Base-by-base conservation (phyloP, 64 coral and sea anemone species). In the Porites lutea region DNA sequence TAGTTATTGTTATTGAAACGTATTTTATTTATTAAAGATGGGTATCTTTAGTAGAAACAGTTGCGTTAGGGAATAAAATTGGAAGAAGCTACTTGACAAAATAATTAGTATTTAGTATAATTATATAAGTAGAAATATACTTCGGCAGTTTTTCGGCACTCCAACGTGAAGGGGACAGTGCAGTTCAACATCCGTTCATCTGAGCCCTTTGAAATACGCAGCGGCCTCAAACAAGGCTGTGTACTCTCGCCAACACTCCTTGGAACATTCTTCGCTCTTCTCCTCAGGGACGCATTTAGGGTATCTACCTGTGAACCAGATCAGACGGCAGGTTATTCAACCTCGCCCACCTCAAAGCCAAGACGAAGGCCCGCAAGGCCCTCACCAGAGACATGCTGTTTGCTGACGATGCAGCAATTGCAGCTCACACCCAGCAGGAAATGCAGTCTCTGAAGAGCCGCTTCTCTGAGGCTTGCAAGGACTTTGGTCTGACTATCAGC, bases 391-490 rank as follows among this genome's bases (percentile, higher is more conserved):
- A 84, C 15, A 55, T 73, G 66, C 85, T 87, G 9, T 87, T 87
- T 52, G 85, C 85, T n/a, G 85, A 87, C 54, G 85, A 70, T 27
- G 67, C 85, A 2, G 85, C 85, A 22, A 10, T 87, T 3, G 20
- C 21, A 4, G 15, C 49, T 8, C 85, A 87, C 67, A 87, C 85
- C 2, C 10, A 87, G 59, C 18, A 22, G 8, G 67, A 14, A 7
- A 66, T 87, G 4, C 85, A 87, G 67, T 13, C 12, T 13, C 66
- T 87, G 47, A 54, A 73, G 27, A 37, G 27, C 64, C 8, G 62
- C 65, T 86, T 86, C 53, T 46, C 65, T 6, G 19, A 86, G 0
- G 83, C 83, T 10, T 86, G 83, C 53, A 58, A 67, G 2, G 66
- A 44, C 12, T 76, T 76, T 45, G 18, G 43, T 11, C 73, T 76